Evolutionary conservation across 2,888 invertebrate species (phyloP).

Genomic region (Corythucha ciliata): DNA sequence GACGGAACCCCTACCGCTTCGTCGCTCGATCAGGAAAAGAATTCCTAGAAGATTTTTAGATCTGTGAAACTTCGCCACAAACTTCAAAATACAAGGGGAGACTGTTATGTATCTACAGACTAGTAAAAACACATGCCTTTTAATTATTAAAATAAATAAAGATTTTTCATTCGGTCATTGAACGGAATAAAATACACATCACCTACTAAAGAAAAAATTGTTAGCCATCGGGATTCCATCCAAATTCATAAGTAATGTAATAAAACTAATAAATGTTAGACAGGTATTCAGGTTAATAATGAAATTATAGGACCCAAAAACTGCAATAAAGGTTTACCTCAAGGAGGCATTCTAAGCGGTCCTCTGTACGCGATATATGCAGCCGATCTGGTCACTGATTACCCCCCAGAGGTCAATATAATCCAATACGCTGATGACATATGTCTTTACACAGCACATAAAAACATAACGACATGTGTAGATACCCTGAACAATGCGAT

Average conservation of each 20-base stretch:
- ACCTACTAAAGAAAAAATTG: too few species aligned
- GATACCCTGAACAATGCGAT: background rate
- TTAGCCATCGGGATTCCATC: background rate
- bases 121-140: too few species aligned
- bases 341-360: constrained; percentile 4
- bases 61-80: too few species aligned
- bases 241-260: background rate
- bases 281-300: background rate
- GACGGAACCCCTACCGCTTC: too few species aligned
- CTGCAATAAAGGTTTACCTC: background rate
- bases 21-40: too few species aligned
- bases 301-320: background rate
- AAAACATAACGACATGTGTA: background rate
- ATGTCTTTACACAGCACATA: background rate
- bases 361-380: background rate
- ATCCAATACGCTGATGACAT: constrained; percentile 6
- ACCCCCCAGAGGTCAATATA: background rate
- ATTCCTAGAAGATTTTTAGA: too few species aligned
- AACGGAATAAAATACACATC: too few species aligned
- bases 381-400: background rate
- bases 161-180: too few species aligned
- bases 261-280: background rate
- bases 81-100: too few species aligned
- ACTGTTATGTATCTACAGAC: too few species aligned
- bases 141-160: too few species aligned